Evolutionary conservation across 2,797 vertebrate species (phyloP).

Genomic region (Steatocranus sp.): DNA sequence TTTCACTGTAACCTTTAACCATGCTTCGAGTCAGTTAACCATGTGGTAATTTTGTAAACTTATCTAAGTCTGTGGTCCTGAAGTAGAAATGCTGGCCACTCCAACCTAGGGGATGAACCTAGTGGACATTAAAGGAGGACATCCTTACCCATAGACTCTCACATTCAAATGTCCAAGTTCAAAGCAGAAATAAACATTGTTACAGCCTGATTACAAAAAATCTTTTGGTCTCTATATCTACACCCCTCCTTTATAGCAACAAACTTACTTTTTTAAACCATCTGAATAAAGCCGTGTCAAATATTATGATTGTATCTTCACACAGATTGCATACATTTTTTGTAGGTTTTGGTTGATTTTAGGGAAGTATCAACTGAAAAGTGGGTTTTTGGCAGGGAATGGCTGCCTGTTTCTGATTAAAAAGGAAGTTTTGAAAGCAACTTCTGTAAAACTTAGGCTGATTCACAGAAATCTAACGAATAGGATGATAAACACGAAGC

Average conservation of each 20-base stretch:
- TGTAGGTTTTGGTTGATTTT: background rate
- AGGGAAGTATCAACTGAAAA: background rate
- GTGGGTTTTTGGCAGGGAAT: background rate
- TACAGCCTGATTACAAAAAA: background rate
- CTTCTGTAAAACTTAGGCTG: background rate
- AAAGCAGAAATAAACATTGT: background rate
- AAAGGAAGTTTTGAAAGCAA: background rate
- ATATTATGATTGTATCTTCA: background rate
- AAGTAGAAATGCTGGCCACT: accelerated
- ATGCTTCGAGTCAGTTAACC: background rate
- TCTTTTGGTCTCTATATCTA: background rate
- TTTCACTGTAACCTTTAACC: background rate
- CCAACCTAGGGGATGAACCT: accelerated
- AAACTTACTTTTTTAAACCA: background rate
- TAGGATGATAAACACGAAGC: background rate
- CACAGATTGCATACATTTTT: background rate
- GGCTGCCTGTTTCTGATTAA: background rate
- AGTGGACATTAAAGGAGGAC: background rate
- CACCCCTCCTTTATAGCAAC: background rate
- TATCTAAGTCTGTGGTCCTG: accelerated
- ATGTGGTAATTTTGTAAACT: background rate
- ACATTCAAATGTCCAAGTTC: background rate
- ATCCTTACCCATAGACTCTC: background rate
- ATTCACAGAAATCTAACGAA: background rate
- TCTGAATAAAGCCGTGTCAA: background rate